These are phyloP conservation scores for Salvelinus fontinalis DNA, from an alignment of 2,113 vertebrate species.

Conservation along the genomic window DNA sequence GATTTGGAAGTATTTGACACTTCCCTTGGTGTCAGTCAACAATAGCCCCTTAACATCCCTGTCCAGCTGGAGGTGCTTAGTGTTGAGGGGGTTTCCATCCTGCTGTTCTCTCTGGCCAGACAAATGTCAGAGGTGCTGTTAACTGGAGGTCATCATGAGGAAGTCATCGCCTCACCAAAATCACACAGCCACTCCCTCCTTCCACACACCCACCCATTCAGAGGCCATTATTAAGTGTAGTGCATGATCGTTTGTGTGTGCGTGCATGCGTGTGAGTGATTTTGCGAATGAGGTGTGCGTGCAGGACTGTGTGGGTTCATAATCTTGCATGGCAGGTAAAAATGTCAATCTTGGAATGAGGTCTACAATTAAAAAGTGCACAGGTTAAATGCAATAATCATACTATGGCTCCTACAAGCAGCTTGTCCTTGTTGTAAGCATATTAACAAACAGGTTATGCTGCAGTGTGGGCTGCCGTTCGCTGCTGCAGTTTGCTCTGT, in stretches of 20 bases:
- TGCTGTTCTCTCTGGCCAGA: constrained; percentile 61
- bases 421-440: constrained; percentile 59
- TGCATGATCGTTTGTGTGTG: too few relatives aligned
- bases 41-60: constrained; percentile 68
- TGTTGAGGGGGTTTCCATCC: constrained; percentile 60
- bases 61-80: constrained; percentile 75
- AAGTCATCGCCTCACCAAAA: constrained; percentile 40
- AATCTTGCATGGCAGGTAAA: background rate
- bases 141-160: constrained; percentile 62
- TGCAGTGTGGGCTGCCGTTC: constrained; percentile 75
- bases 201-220: too few relatives aligned
- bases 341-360: background rate
- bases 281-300: background rate
- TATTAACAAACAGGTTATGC: constrained; percentile 71
- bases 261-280: background rate
- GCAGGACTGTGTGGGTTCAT: background rate
- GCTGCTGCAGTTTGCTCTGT: constrained; percentile 67
- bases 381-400: constrained; percentile 36
- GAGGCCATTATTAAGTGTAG: too few relatives aligned
- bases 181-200: constrained; percentile 47
- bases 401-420: constrained; percentile 53
- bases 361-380: background rate
- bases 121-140: constrained; percentile 64
- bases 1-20: constrained; percentile 38
- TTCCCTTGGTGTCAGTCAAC: constrained; percentile 62